These are phyloP conservation scores for Bursaphelenchus okinawaensis DNA, from an alignment of 2,888 invertebrate genomes.

Conservation along the genomic window DNA sequence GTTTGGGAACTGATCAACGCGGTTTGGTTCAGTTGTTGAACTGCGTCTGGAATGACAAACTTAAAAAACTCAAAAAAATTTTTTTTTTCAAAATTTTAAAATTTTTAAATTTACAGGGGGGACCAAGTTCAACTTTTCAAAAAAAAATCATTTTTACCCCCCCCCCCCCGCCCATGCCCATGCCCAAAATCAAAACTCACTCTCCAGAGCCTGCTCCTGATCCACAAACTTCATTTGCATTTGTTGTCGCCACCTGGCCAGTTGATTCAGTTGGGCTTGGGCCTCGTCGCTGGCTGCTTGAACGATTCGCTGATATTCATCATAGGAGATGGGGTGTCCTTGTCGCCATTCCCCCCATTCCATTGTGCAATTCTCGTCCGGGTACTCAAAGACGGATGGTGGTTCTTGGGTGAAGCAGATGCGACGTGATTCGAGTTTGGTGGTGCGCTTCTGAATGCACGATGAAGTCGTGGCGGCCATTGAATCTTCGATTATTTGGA, in stretches of 20 bases:
- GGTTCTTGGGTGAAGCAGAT: conserved; percentile 32
- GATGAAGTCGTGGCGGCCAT: neutral
- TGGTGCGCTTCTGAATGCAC: neutral
- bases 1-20: no score
- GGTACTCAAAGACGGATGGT: conserved; percentile 37
- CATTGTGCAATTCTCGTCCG: conserved; percentile 34
- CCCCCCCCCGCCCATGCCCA: no score
- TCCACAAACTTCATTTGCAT: conserved; percentile 20
- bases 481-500: neutral
- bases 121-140: no score
- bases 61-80: neutral
- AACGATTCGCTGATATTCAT: conserved; percentile 27
- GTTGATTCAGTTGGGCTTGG: conserved; percentile 20
- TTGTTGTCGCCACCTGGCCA: conserved; percentile 22
- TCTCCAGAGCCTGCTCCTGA: conserved; percentile 7
- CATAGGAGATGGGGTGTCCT: conserved; percentile 27
- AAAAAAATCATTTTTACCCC: no score
- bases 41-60: neutral
- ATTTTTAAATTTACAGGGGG: no score
- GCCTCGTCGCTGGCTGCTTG: conserved; percentile 19
- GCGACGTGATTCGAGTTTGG: neutral
- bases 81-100: no score
- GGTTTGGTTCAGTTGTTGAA: no score
- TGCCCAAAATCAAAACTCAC: neutral
- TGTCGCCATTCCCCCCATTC: conserved; percentile 27